Conservation (phyloP, 2,888 invertebrate genomes). For the Diogma glabrata region DNA sequence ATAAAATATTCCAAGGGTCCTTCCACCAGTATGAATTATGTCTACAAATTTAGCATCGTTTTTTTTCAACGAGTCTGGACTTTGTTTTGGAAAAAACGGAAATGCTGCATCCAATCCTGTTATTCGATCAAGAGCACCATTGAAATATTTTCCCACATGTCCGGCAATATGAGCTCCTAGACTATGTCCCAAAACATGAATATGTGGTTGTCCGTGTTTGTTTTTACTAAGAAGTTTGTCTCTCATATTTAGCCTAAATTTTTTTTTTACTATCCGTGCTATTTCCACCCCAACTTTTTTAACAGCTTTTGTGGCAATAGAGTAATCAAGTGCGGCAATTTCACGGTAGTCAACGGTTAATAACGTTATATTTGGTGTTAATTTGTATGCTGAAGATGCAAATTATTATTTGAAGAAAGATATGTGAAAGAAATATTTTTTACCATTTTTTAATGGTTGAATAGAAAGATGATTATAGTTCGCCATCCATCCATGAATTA, state of each 20-base stretch:
- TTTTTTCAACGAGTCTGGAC: conserved; percentile 26
- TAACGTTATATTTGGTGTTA: conserved; percentile 27
- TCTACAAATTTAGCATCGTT: conserved; percentile 31
- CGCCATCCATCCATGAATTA: conserved; percentile 32
- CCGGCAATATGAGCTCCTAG: conserved; percentile 34
- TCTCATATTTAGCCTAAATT: background rate
- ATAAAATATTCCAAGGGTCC: conserved; percentile 29
- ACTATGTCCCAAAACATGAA: conserved; percentile 34
- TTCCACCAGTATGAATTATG: conserved; percentile 32
- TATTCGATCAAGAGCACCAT: conserved; percentile 26
- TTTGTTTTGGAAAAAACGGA: conserved; percentile 29
- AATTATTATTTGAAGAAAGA: too few species aligned
- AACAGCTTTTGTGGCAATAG: too few species aligned
- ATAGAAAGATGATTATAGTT: conserved; percentile 24
- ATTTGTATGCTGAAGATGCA: too few species aligned
- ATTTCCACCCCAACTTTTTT: conserved; percentile 20
- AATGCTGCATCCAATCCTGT: conserved; percentile 33
- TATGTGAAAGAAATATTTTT: too few species aligned
- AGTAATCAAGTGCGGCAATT: background rate
- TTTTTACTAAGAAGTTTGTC: conserved; percentile 20
- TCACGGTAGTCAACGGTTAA: conserved; percentile 16
- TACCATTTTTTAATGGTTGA: conserved; percentile 16
- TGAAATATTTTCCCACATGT: conserved; percentile 28
- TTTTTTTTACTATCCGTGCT: conserved; percentile 1
- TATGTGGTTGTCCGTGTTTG: conserved; percentile 17